phyloP scores from a whole-genome alignment of 2,797 vertebrate species.

The Gadopsis bispinosus region DNA sequence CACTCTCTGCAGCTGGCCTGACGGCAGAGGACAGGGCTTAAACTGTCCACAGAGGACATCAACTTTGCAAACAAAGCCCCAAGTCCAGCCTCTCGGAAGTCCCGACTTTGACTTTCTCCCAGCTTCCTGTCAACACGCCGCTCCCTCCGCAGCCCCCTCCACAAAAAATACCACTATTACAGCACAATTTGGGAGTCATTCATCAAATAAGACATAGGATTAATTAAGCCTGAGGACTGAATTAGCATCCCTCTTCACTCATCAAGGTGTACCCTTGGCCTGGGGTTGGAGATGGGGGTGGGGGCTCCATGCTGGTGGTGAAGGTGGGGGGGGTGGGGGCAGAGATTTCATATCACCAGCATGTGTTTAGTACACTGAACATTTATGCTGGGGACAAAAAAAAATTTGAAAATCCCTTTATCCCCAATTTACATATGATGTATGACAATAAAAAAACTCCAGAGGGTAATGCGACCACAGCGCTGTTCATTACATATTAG shows the following conservation, averaged over 20 bases:
- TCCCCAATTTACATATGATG: constrained; percentile 76
- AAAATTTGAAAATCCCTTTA: constrained; percentile 63
- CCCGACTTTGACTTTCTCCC: constrained; percentile 85
- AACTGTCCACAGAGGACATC: constrained; percentile 69
- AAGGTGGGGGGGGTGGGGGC: constrained; percentile 20
- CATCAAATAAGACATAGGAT: constrained; percentile 89
- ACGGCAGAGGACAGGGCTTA: constrained; percentile 68
- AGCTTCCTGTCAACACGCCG: constrained; percentile 76
- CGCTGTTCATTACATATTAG: constrained; percentile 73
- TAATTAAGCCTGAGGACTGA: constrained; percentile 89
- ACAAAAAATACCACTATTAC: constrained; percentile 78
- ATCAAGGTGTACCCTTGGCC: constrained; percentile 87
- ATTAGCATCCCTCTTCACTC: constrained; percentile 86
- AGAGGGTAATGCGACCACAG: constrained; percentile 55
- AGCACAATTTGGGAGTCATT: constrained; percentile 87
- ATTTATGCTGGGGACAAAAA: constrained; percentile 58
- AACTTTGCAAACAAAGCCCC: constrained; percentile 85
- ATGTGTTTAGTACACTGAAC: constrained; percentile 60
- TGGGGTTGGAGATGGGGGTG: constrained; percentile 69
- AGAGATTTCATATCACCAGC: constrained; percentile 50
- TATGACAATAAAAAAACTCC: constrained; percentile 68
- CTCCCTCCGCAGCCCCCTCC: constrained; percentile 44
- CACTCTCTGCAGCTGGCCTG: constrained; percentile 61
- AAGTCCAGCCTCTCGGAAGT: constrained; percentile 70
- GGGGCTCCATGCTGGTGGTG: constrained; percentile 50